Evolutionary conservation across 2,888 invertebrate genomes (phyloP), one percentile per base, ranked within the genome.

Genomic region (Crocallis elinguaria): DNA sequence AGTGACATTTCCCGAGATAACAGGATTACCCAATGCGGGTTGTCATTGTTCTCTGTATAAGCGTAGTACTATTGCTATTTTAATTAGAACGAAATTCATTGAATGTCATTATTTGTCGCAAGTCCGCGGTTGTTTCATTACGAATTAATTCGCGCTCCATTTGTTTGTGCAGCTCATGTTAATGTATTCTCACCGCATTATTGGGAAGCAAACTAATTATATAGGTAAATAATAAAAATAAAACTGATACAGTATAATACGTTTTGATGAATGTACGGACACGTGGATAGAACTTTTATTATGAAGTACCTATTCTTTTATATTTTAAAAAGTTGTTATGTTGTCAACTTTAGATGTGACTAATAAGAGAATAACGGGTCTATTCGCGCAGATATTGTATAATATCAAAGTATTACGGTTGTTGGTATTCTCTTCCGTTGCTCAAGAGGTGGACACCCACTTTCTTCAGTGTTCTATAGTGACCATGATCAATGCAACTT

Each of bases 11-110:
- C 61, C 57, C 52, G 57, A 51, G 73, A 77, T 76, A 71, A 69
- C 66, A 55, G 57, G 62, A 69, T 77, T 71, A 65, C 68, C 67
- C 65, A 69, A 77, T 73, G 68, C 71, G 72, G 73, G 77, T 42
- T 21, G 23, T 62, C 52, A 74, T 79, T 77, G 77, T 79, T 64
- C 67, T 62, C 57, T 35, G 49, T 32, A 33, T 39, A 52, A 52
- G 38, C 53, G 51, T 62, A n/a, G n/a, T n/a, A 68, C 67, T 62
- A 71, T 69, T 67, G 69, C 67, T 64, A 67, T 73, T 75, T 77
- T 74, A 75, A 73, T 75, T 75, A 73, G 71, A 65, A 60, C 56
- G 57, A 48, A 48, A 58, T 46, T 56, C 59, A 62, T 58, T 58
- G 57, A 50, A 50, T 49, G 38, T 41, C 44, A 53, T 52, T 60